Base-by-base conservation (phyloP, 2,797 vertebrate genomes). In the Rhodeus uyekii region DNA sequence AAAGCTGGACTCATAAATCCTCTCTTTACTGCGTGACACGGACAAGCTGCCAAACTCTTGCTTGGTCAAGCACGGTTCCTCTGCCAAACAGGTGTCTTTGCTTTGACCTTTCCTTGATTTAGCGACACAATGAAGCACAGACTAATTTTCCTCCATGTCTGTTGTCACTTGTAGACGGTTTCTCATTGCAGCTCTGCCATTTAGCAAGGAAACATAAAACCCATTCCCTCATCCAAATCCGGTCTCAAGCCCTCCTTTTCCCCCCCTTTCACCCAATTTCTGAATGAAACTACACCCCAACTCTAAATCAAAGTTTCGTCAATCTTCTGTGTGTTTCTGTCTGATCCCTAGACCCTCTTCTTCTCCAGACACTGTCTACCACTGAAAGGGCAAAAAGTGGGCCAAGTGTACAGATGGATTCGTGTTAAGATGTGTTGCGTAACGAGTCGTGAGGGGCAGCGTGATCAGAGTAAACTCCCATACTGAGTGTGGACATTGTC, bases 11-110 rank as follows among this genome's bases (percentile, higher is more conserved):
- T 2, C 18, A 60, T 80, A 75, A 79, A 75, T 84, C 8, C 46
- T 50, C 36, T 6, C 18, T 78, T 61, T 39, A 68, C 61, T 36
- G 22, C 6, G 29, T 73, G 68, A 58, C 18, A 72, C 36, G 18
- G 39, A 67, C 36, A n/a, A n/a, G 18, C 48, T 76, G 83, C 55
- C 72, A 71, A 83, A 76, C 8, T 4, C 29, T 78, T 74, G 50
- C 64, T 55, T 36, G 34, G 76, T 55, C 61, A 71, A 74, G 63
- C 63, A 48, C 24, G n/a, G 27, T 53, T 82, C 32, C 22, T 77
- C 22, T 34, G 63, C 74, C 74, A 65, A 24, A 1, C 50, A 9
- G 34, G 13, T 38, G n/a, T 79, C 44, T 34, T 36, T 19, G 5
- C 13, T 32, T 42, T 58, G 64, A 68, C 64, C 34, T 75, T 68